phyloP scores from a whole-genome alignment of 2,797 vertebrate genomes.

The Carapus acus region DNA sequence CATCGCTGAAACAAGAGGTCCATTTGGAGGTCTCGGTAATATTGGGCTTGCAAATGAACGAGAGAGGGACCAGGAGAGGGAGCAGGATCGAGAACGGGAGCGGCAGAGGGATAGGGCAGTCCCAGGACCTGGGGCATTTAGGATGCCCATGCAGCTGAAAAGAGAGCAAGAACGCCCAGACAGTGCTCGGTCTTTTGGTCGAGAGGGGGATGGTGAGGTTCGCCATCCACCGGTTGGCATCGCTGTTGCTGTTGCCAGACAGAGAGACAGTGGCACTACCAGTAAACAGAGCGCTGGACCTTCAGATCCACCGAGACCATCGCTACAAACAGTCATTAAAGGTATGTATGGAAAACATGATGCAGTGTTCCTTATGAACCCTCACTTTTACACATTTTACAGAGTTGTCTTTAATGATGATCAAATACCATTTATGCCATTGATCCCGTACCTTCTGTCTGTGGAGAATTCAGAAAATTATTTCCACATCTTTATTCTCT shows the following conservation, averaged over 20 bases:
- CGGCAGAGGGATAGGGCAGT: slow-evolving; percentile 68
- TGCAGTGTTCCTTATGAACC: too few species aligned
- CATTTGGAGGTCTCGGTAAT: slow-evolving; percentile 87
- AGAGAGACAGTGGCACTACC: slow-evolving; percentile 80
- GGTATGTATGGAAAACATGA: too few species aligned
- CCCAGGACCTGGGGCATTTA: slow-evolving; percentile 70
- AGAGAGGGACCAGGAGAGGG: slow-evolving; percentile 71
- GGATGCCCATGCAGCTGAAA: slow-evolving; percentile 82
- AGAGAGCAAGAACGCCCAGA: slow-evolving; percentile 89
- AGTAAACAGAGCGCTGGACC: slow-evolving; percentile 75
- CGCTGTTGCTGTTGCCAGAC: slow-evolving; percentile 92
- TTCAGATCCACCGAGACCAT: slow-evolving; percentile 76
- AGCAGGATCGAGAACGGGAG: slow-evolving; percentile 28
- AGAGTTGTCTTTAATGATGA: too few species aligned
- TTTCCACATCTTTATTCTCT: slow-evolving; percentile 26
- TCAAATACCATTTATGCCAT: too few species aligned
- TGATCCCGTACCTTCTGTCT: not conserved
- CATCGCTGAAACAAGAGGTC: slow-evolving; percentile 74
- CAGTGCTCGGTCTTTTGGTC: slow-evolving; percentile 87
- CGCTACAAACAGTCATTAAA: slow-evolving; percentile 82
- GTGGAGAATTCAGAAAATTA: not conserved
- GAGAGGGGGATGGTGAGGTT: slow-evolving; percentile 89
- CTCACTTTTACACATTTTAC: too few species aligned
- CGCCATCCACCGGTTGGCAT: slow-evolving; percentile 94
- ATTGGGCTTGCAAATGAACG: slow-evolving; percentile 49